phyloP scores from a whole-genome alignment of 2,113 vertebrate genomes.

The Saguinus midas region DNA sequence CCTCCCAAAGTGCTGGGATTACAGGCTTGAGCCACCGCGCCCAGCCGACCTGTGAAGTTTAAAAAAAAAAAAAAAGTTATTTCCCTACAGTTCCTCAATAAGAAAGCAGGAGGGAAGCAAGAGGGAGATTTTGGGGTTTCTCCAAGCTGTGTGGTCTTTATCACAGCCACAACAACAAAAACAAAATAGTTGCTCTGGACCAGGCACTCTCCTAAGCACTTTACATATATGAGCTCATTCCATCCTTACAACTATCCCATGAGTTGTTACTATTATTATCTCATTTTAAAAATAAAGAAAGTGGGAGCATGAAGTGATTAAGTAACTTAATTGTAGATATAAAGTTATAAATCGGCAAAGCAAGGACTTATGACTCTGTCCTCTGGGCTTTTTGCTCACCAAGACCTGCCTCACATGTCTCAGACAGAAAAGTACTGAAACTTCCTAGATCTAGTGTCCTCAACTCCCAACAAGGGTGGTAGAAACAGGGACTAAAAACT shows the following conservation, averaged over 20 bases:
- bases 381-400: neutral
- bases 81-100: neutral
- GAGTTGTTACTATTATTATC: neutral
- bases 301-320: neutral
- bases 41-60: too few species aligned
- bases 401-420: neutral
- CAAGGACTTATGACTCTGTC: neutral
- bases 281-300: conserved; percentile 7
- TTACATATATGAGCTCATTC: neutral
- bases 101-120: neutral
- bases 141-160: neutral
- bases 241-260: neutral
- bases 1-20: too few species aligned
- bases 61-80: too few species aligned
- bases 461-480: neutral
- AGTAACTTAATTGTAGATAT: neutral
- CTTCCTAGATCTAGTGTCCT: neutral
- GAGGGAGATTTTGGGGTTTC: neutral
- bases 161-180: neutral
- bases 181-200: neutral
- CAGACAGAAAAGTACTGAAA: neutral
- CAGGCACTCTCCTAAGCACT: neutral
- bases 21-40: too few species aligned
- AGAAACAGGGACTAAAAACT: neutral
- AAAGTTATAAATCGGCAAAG: neutral